Evolutionary conservation across 2,888 invertebrate genomes (phyloP).

Genomic region (Tetragonula carbonaria): DNA sequence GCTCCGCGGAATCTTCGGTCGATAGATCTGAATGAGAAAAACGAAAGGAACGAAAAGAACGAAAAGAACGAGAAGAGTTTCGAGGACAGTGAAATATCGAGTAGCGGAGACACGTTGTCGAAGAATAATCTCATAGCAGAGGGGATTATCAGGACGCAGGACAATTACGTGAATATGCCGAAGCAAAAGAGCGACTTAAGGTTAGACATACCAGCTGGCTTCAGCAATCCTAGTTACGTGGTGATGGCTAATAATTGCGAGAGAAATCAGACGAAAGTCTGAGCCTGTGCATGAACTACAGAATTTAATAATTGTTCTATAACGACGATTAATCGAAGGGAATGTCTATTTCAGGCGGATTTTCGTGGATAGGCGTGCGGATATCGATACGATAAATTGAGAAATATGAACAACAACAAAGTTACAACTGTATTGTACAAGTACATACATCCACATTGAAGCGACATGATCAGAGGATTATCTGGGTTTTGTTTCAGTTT

Average conservation of each 20-base stretch:
- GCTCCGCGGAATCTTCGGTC: constrained; percentile 71
- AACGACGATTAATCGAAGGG: neutral
- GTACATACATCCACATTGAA: neutral
- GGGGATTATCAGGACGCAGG: constrained; percentile 78
- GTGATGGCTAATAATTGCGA: constrained; percentile 73
- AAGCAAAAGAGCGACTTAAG: constrained; percentile 84
- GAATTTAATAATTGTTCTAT: neutral
- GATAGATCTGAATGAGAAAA: constrained; percentile 68
- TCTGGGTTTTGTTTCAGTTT: neutral
- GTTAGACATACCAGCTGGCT: constrained; percentile 75
- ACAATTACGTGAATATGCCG: constrained; percentile 86
- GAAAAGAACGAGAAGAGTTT: constrained; percentile 23
- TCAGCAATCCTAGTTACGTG: constrained; percentile 83
- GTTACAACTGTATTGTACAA: too few relatives aligned
- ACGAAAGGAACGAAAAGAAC: constrained; percentile 34
- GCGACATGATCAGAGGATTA: neutral
- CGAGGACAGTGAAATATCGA: neutral
- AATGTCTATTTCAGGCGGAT: constrained; percentile 3
- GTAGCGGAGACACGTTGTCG: constrained; percentile 1
- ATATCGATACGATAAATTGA: neutral
- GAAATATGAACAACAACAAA: neutral
- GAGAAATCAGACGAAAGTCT: constrained; percentile 44
- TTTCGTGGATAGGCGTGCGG: neutral
- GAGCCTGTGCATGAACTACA: neutral
- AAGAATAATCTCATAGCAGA: constrained; percentile 73